A percentile compares a stretch with the other conserved stretches of the same genome.
These are phyloP conservation scores for Progne subis DNA, from an alignment of 2,113 vertebrate genomes.

Conservation along the genomic window DNA sequence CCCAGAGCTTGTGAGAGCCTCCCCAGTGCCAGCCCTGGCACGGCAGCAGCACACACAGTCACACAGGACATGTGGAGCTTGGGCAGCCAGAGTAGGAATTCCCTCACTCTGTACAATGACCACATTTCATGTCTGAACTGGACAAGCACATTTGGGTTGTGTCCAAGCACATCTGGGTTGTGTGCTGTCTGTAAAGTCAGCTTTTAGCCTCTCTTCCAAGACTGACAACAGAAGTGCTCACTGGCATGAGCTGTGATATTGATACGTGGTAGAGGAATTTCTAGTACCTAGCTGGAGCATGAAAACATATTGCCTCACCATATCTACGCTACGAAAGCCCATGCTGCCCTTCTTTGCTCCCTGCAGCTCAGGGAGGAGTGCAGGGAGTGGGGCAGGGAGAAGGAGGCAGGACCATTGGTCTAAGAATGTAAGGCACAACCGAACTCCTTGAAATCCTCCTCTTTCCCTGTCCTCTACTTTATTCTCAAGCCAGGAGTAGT, in stretches of 20 bases:
- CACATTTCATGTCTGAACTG: neutral
- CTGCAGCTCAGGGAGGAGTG: neutral
- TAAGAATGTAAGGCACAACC: neutral
- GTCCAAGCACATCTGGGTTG: neutral
- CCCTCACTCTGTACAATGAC: neutral
- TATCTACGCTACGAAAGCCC: neutral
- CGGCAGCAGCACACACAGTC: neutral
- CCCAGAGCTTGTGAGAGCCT: neutral
- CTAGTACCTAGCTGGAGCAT: neutral
- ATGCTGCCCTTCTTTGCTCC: neutral
- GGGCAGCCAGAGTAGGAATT: neutral
- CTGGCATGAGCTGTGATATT: neutral
- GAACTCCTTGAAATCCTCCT: neutral
- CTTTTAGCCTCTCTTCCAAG: neutral
- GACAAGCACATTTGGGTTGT: neutral
- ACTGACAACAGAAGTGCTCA: neutral
- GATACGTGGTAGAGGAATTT: neutral
- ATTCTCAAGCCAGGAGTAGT: constrained; percentile 53
- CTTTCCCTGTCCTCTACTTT: neutral
- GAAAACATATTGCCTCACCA: neutral
- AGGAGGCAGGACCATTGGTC: neutral
- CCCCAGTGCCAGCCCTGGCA: neutral
- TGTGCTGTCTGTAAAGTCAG: neutral
- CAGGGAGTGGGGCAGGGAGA: neutral
- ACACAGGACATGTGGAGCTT: neutral